phyloP scores from a whole-genome alignment of 2,797 vertebrate species.

The Cossypha dichroa region DNA sequence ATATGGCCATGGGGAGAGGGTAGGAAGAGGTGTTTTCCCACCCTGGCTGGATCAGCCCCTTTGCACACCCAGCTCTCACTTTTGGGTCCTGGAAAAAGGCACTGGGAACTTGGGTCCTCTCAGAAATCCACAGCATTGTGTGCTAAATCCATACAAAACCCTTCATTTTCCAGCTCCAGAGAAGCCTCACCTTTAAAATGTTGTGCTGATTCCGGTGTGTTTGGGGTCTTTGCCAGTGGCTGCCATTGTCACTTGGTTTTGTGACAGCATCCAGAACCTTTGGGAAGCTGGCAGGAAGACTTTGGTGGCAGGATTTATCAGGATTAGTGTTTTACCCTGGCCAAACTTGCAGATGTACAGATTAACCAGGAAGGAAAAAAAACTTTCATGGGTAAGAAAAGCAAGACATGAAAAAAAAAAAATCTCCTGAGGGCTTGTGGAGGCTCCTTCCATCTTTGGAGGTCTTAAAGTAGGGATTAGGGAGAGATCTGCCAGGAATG shows the following conservation, averaged over 20 bases:
- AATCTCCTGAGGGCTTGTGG: not conserved
- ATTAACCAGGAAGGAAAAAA: not conserved
- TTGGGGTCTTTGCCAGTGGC: fast-evolving
- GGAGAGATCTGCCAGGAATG: not conserved
- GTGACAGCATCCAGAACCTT: not conserved
- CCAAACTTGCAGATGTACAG: not conserved
- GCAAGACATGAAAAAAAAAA: not conserved
- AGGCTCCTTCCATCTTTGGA: slow-evolving; percentile 7
- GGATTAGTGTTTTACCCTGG: fast-evolving
- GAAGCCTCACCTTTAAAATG: not conserved
- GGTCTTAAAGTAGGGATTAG: not conserved
- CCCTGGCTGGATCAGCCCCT: fast-evolving
- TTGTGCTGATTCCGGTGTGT: fast-evolving
- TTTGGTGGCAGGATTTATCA: not conserved
- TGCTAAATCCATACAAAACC: not conserved
- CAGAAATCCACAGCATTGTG: not conserved
- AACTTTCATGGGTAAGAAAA: not conserved
- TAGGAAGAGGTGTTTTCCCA: not conserved
- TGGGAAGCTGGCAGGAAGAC: not conserved
- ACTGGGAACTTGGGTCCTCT: not conserved
- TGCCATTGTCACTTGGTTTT: not conserved
- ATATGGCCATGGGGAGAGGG: not conserved
- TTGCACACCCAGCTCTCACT: not conserved
- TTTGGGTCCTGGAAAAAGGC: not conserved
- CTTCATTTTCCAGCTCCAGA: not conserved